These are phyloP conservation scores for Ectropis grisescens DNA, from an alignment of 1,140 invertebrate genomes.

Conservation along the genomic window DNA sequence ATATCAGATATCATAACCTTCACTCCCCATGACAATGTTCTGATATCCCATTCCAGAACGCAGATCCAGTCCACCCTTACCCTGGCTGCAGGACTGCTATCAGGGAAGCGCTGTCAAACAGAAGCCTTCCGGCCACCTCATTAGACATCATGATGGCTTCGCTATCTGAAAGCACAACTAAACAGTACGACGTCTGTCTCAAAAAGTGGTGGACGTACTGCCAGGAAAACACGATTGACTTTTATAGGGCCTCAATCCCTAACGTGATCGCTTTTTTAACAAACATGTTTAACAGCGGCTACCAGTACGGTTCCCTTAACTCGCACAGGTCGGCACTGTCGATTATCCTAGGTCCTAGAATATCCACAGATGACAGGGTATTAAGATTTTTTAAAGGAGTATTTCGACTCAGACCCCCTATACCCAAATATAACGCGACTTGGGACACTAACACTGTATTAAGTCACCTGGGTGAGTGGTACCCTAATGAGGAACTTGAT, in stretches of 20 bases:
- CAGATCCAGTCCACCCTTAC: constrained; percentile 2
- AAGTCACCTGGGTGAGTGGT: background rate
- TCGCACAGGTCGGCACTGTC: constrained; percentile 4
- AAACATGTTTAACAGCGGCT: constrained; percentile 3
- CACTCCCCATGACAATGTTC: constrained; percentile 3
- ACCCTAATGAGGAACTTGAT: too few relatives aligned
- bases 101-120: constrained; percentile 1
- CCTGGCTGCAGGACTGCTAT: constrained; percentile 11
- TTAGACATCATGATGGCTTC: constrained; percentile 11
- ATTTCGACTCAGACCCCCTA: constrained; percentile 9
- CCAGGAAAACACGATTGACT: too few relatives aligned
- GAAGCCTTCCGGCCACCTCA: constrained; percentile 1
- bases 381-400: constrained; percentile 15
- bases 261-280: constrained; percentile 9
- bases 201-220: too few relatives aligned
- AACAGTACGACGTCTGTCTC: constrained; percentile 5
- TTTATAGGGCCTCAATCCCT: constrained; percentile 5
- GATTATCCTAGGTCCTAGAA: background rate
- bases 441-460: constrained; percentile 11
- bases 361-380: constrained; percentile 7
- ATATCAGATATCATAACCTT: constrained; percentile 7
- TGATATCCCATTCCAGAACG: constrained; percentile 13
- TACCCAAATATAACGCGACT: constrained; percentile 11
- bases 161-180: constrained; percentile 6
- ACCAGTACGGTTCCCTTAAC: constrained; percentile 7